A percentile compares a stretch with the other conserved stretches of the same genome.
Conservation (phyloP, 2,888 invertebrate genomes). For the Conops quadrifasciatus region DNA sequence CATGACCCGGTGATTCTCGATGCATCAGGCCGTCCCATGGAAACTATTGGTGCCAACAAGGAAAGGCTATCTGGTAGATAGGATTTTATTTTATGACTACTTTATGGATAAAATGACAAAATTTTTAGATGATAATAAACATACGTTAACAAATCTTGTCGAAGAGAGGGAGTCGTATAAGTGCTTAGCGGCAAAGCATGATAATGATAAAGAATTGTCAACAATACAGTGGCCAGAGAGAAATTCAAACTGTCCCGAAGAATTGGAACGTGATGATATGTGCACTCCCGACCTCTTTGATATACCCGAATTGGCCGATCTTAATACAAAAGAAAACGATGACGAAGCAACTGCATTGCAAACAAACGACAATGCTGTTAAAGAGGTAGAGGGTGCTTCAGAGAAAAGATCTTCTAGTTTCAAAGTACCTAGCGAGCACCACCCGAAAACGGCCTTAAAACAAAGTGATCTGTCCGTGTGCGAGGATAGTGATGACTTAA, state of each 20-base stretch:
- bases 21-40: background rate
- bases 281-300: constrained; percentile 44
- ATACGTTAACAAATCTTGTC: background rate
- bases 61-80: background rate
- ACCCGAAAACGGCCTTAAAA: background rate
- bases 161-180: background rate
- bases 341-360: background rate
- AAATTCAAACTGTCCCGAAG: constrained; percentile 16
- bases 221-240: constrained; percentile 36
- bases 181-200: too few species aligned
- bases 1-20: constrained; percentile 38
- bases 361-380: background rate
- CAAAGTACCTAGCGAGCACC: background rate
- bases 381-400: background rate
- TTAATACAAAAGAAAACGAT: constrained; percentile 12
- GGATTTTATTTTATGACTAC: background rate
- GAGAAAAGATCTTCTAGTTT: constrained; percentile 11
- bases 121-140: too few species aligned
- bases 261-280: constrained; percentile 30
- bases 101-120: too few species aligned
- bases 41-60: background rate
- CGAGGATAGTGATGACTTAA: constrained; percentile 30
- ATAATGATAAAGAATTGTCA: constrained; percentile 43
- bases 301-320: background rate
- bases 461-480: background rate